Base-by-base conservation (phyloP, 2,888 invertebrate species). In the Oligia latruncula region DNA sequence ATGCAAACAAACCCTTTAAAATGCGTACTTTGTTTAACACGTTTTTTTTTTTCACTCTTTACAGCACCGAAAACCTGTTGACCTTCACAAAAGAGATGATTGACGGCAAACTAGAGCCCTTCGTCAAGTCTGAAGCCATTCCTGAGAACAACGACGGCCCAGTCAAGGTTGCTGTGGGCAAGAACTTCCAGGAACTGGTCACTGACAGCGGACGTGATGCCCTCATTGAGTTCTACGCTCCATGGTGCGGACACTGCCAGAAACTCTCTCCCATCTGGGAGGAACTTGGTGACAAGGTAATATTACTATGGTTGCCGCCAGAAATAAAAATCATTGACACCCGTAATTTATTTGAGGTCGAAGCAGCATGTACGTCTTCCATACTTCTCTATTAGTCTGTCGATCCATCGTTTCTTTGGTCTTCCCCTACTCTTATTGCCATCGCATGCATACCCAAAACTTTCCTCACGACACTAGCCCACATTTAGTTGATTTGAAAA, bases 191-290 rank as follows among this genome's bases (percentile, higher is more conserved):
- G 93, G 98, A 99, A 78, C 97, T 99, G 78, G 99, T 99, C 1
- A 98, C 98, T 4, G 98, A 99, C 93, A 98, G 98, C 90, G 98
- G 97, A 58, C 98, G 99, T 93, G 99, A 99, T 94, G 99, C 99
- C 4, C 97, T 99, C 67, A 97, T 99, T 89, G 99, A 99, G 97
- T 99, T 99, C 97, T 99, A 99, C 95, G 99, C 99, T 60, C 99
- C 99, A 1, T 99, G 99, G 99, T 99, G 99, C 95, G 99, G 99
- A 88, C 99, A 99, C 93, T 99, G 99, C 97, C 99, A 99, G 96
- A 98, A 98, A 95, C 97, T 99, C 71, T 97, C 99, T 4, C 99
- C 99, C 40, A 97, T 99, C 77, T 99, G 97, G 95, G 99, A 99
- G 81, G 99, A 99, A 95, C 97, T 99, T 58, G 99, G 98, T 64